Evolutionary conservation across 2,113 vertebrate species (phyloP).

Genomic region (Crotophaga sulcirostris): DNA sequence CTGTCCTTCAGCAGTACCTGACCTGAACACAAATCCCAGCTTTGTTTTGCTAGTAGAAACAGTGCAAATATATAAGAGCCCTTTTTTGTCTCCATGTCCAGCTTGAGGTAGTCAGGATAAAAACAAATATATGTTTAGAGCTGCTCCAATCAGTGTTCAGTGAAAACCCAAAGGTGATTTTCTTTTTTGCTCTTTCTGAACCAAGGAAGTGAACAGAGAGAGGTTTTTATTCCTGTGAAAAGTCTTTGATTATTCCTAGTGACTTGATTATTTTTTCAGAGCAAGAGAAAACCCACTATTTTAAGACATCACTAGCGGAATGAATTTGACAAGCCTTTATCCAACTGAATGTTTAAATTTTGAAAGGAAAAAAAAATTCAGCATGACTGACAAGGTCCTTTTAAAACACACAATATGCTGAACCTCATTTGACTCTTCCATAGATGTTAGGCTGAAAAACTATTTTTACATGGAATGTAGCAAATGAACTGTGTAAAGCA

Average conservation of each 20-base stretch:
- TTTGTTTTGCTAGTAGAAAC: neutral
- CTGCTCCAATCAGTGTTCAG: neutral
- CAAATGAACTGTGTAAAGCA: neutral
- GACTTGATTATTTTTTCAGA: neutral
- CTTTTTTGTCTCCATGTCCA: neutral
- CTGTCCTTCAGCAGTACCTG: neutral
- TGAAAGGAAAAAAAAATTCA: neutral
- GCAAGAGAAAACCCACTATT: neutral
- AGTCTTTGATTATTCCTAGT: neutral
- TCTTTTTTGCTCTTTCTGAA: neutral
- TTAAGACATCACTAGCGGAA: neutral
- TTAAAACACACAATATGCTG: neutral
- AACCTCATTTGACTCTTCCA: slow-evolving; percentile 11
- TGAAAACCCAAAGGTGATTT: neutral
- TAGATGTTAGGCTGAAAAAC: slow-evolving; percentile 26
- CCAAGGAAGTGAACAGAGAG: neutral
- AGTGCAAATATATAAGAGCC: neutral
- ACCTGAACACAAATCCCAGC: neutral
- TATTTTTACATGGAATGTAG: neutral
- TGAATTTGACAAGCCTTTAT: slow-evolving; percentile 21
- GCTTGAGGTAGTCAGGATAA: neutral
- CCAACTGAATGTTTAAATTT: neutral
- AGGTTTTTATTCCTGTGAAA: neutral
- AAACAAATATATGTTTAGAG: neutral
- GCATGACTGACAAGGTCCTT: slow-evolving; percentile 32